These are phyloP conservation scores for Hippoglossus stenolepis DNA, from an alignment of 2,113 vertebrate genomes.

Conservation along the genomic window DNA sequence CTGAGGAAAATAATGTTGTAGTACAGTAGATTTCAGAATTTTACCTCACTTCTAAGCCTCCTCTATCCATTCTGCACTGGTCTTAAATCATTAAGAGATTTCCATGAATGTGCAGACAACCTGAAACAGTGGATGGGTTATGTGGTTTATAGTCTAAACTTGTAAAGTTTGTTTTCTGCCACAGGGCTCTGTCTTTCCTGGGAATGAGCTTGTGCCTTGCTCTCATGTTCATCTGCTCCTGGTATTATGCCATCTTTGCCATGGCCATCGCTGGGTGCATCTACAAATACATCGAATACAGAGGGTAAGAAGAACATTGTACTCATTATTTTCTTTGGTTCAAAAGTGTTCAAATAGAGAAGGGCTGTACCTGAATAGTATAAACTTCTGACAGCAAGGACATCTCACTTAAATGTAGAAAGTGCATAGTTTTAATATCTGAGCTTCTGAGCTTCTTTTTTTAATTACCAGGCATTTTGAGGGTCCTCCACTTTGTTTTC, in stretches of 20 bases:
- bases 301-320: slow-evolving; percentile 86
- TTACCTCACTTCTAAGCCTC: not conserved
- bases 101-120: too few species aligned
- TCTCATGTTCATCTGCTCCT: slow-evolving; percentile 97
- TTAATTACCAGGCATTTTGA: too few species aligned
- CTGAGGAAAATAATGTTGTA: slow-evolving; percentile 12
- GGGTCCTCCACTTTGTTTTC: too few species aligned
- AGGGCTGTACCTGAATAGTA: not conserved
- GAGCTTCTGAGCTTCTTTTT: too few species aligned
- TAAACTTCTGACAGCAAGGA: not conserved
- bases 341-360: not conserved
- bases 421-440: too few species aligned
- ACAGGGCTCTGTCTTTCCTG: slow-evolving; percentile 94
- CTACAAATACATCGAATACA: slow-evolving; percentile 98
- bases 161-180: slow-evolving; percentile 13
- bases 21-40: slow-evolving; percentile 28
- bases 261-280: slow-evolving; percentile 94
- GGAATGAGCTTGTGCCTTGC: slow-evolving; percentile 98
- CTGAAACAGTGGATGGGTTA: too few species aligned
- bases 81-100: not conserved
- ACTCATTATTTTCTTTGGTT: not conserved
- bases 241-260: slow-evolving; percentile 95
- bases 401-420: too few species aligned
- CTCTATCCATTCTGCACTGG: too few species aligned
- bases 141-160: too few species aligned